Conservation (phyloP, 2,113 vertebrate species). For the Callospermophilus lateralis region DNA sequence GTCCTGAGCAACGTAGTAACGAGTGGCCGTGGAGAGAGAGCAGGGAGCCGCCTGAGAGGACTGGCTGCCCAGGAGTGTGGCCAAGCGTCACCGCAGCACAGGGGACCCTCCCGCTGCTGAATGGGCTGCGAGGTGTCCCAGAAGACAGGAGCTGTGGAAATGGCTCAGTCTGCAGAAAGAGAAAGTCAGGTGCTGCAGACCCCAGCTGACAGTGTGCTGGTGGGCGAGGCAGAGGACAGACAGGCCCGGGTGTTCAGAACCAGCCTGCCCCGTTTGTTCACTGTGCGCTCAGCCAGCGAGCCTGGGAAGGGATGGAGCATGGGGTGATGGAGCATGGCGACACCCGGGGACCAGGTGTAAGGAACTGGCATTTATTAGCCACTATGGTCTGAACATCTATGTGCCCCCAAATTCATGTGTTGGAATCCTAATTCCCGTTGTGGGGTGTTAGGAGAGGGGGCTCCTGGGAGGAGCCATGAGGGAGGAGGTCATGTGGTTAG, state of each 20-base stretch:
- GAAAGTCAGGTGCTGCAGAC: no score
- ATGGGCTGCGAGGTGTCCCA: no score
- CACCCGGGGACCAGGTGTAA: no score
- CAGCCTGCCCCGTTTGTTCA: neutral
- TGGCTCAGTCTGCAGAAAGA: neutral
- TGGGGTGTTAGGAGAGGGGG: neutral
- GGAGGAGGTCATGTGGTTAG: neutral
- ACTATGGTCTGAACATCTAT: neutral
- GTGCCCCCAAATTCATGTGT: no score
- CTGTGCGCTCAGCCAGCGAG: neutral
- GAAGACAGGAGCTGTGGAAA: neutral
- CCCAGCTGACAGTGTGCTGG: no score
- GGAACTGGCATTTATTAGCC: neutral
- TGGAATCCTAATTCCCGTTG: no score
- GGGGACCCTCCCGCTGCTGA: neutral
- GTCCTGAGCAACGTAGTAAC: neutral
- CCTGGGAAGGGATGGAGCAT: no score
- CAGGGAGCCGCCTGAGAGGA: neutral
- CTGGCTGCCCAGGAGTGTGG: neutral
- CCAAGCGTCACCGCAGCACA: accelerated
- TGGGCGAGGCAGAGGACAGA: neutral
- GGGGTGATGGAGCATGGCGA: neutral
- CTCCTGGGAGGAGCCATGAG: neutral
- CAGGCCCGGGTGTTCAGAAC: no score
- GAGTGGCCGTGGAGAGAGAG: neutral